Percentiles rank a stretch among this genome's conserved stretches.
phyloP scores from a whole-genome alignment of 2,888 invertebrate species.

The Eupithecia abbreviata region DNA sequence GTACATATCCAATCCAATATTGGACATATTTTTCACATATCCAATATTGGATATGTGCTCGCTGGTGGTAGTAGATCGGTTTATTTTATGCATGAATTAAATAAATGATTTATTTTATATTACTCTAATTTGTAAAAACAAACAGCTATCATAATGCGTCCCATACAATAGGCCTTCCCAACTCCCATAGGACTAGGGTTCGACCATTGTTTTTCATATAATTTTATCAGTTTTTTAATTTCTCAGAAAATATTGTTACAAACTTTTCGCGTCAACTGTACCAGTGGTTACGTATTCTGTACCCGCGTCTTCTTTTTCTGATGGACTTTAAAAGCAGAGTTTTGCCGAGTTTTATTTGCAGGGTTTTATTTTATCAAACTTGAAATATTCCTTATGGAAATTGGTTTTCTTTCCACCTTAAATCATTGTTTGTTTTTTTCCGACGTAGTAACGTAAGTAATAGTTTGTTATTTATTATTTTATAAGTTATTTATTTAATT shows the following conservation, averaged over 20 bases:
- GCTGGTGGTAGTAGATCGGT: no score
- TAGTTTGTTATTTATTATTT: neutral
- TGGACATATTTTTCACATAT: no score
- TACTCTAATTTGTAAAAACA: no score
- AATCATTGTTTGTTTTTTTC: neutral
- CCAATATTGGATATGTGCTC: no score
- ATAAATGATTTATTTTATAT: no score
- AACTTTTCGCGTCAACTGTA: slow-evolving; percentile 38
- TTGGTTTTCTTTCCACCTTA: slow-evolving; percentile 2
- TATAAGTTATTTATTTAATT: no score
- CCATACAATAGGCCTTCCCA: no score
- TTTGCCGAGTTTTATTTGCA: slow-evolving; percentile 11
- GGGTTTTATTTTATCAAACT: slow-evolving; percentile 10
- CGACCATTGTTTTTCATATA: no score
- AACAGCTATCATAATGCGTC: no score
- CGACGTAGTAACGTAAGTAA: neutral
- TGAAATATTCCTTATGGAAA: slow-evolving; percentile 6
- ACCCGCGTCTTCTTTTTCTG: slow-evolving; percentile 24
- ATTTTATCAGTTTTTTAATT: neutral
- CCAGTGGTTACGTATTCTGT: slow-evolving; percentile 33
- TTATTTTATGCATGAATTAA: no score
- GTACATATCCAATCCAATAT: no score
- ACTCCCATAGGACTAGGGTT: no score
- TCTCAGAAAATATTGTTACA: neutral
- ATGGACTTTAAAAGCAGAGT: slow-evolving; percentile 15